Percentiles rank a stretch among this genome's conserved stretches.
phyloP scores from a whole-genome alignment of 2,113 vertebrate genomes.

The Tenrec ecaudatus region DNA sequence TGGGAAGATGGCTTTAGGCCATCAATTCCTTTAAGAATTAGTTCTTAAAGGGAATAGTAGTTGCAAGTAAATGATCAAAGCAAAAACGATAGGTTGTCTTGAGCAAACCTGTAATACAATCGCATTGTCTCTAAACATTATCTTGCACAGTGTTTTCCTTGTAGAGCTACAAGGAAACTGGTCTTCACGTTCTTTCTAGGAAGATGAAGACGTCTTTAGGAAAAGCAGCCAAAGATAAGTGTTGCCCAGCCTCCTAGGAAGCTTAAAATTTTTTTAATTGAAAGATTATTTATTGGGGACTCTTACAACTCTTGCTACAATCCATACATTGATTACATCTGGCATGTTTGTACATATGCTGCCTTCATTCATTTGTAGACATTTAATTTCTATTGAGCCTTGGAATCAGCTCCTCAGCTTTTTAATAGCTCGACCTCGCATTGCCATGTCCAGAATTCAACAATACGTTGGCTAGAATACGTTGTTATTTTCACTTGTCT shows the following conservation, averaged over 20 bases:
- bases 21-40: neutral
- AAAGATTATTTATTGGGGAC: too few species aligned
- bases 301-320: too few species aligned
- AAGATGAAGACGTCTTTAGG: neutral
- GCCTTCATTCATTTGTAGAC: too few species aligned
- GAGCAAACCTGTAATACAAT: neutral
- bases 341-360: too few species aligned
- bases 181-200: neutral
- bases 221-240: neutral
- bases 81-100: neutral
- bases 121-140: neutral
- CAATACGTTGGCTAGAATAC: neutral
- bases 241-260: neutral
- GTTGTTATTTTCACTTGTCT: neutral
- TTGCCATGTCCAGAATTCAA: neutral
- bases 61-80: neutral
- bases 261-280: neutral
- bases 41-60: neutral
- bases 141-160: neutral
- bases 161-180: neutral
- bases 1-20: neutral
- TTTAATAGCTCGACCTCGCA: neutral
- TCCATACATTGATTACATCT: too few species aligned
- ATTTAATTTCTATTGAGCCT: too few species aligned
- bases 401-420: too few species aligned